Evolutionary conservation across 2,797 vertebrate species (phyloP).

Genomic region (Alectoris magna): DNA sequence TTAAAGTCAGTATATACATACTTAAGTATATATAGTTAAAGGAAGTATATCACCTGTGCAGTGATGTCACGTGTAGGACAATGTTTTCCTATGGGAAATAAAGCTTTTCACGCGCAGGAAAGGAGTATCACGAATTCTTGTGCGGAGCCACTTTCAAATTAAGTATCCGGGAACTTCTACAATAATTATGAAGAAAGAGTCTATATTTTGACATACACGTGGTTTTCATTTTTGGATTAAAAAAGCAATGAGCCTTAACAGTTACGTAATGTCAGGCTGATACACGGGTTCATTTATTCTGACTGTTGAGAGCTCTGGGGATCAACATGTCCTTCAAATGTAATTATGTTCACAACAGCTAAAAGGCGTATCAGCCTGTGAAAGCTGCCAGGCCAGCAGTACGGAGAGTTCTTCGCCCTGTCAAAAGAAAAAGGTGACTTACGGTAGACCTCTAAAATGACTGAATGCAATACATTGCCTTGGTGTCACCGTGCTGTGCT

Average conservation of each 20-base stretch:
- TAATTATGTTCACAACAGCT: not conserved
- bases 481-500: not conserved
- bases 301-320: not conserved
- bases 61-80: not conserved
- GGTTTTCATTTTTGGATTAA: not conserved
- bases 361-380: not conserved
- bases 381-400: constrained; percentile 1
- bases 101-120: not conserved
- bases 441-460: not conserved
- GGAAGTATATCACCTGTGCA: not conserved
- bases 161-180: not conserved
- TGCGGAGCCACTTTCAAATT: not conserved
- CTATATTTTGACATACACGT: not conserved
- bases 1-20: no score
- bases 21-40: no score
- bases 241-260: not conserved
- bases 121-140: not conserved
- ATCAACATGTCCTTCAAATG: not conserved
- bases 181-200: not conserved
- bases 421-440: not conserved
- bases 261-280: not conserved
- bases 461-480: not conserved
- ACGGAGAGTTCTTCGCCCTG: not conserved
- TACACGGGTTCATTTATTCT: not conserved
- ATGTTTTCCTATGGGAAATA: not conserved